Evolutionary conservation across 2,113 vertebrate genomes (phyloP).

Genomic region (Poeciliopsis turrubarensis): DNA sequence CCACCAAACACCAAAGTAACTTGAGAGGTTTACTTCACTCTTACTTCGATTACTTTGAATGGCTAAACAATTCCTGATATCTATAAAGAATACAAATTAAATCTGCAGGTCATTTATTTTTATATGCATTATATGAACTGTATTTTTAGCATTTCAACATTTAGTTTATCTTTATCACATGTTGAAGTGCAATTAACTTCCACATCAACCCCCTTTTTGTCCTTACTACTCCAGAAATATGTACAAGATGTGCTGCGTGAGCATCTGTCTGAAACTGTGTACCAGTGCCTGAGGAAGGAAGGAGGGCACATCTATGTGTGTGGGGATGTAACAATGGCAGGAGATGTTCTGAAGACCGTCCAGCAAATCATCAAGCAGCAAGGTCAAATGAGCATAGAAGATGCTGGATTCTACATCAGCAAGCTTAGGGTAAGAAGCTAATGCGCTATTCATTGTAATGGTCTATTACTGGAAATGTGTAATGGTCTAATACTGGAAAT

Average conservation of each 20-base stretch:
- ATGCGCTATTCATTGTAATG: neutral
- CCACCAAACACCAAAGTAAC: neutral
- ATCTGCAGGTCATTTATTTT: too few relatives aligned
- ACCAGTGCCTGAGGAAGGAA: constrained; percentile 89
- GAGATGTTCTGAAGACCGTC: constrained; percentile 93
- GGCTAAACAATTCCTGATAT: too few relatives aligned
- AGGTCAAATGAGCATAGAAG: constrained; percentile 88
- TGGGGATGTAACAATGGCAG: constrained; percentile 97
- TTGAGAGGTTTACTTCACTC: neutral
- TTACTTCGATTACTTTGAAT: neutral
- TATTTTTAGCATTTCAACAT: neutral
- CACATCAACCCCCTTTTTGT: neutral
- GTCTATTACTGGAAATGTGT: neutral
- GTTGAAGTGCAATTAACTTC: neutral
- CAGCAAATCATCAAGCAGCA: constrained; percentile 90
- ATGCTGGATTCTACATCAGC: constrained; percentile 93
- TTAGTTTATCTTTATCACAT: neutral
- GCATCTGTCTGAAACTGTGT: constrained; percentile 88
- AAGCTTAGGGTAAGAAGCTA: constrained; percentile 86
- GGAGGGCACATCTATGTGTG: constrained; percentile 97
- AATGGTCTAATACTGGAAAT: neutral
- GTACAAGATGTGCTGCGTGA: constrained; percentile 94
- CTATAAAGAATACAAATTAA: too few relatives aligned
- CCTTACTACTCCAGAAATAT: constrained; percentile 86
- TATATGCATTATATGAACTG: neutral